Evolutionary conservation across 1,140 invertebrate genomes (phyloP), one percentile per base, ranked within the genome.

Genomic region (Eubasilissa regina): DNA sequence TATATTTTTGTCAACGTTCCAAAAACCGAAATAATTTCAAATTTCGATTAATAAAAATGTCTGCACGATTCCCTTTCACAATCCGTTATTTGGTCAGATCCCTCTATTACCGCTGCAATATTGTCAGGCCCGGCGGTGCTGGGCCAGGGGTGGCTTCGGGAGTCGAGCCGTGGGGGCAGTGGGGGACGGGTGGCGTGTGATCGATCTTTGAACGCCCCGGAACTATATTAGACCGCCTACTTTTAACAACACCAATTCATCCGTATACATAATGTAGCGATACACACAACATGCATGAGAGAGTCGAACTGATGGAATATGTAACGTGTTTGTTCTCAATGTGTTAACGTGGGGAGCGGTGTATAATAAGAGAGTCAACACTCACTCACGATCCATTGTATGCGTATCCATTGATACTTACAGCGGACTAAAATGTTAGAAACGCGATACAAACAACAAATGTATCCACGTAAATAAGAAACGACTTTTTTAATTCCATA

Each of bases 141-240:
- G 35, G 10, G 13, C 15, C 0, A 43, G 11, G 43, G 66, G 60
- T 43, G 60, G n/a, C 15, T 62, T 9, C 12, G 60, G 60, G 8
- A 15, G 60, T 12, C 9, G 7, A 35, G 13, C 62, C 13, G 21
- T 10, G 44, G 15, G 45, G 45, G 44, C 7, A 0, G 56, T 43
- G 74, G 56, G 43, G 55, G 21, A 15, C 9, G 66, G 64, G 64
- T 45, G 44, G 64, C 43, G 43, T n/a, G 47, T 68, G 75, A 77
- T 77, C 60, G 75, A 77, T 77, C 75, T 77, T 77, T 77, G 75
- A 77, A 77, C 60, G 75, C 64, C 44, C 47, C 47, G 62, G 62
- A 77, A 77, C 75, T 43, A 77, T 77, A 77, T 77, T 77, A 77
- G 60, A 77, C 75, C 62, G 75, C 75, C 75, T 56, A 77, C 75